Conservation (phyloP, 2,113 vertebrate genomes). For the Emydocephalus ijimae region DNA sequence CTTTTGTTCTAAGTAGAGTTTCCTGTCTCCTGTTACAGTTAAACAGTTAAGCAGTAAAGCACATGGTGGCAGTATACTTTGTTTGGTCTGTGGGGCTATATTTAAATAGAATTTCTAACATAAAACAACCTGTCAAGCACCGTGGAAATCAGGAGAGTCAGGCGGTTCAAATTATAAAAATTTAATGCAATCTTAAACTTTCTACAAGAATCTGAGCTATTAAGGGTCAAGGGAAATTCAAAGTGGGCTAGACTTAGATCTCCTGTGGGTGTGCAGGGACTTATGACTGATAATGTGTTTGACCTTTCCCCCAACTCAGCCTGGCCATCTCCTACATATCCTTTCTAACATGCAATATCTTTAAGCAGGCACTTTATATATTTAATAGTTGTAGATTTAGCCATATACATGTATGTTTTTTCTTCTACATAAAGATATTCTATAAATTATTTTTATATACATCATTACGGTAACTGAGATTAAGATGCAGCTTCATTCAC, state of each 20-base stretch:
- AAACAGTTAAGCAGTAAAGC: too few relatives aligned
- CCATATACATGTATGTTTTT: not conserved
- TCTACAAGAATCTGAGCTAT: not conserved
- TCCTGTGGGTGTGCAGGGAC: not conserved
- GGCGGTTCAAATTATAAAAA: not conserved
- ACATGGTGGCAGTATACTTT: too few relatives aligned
- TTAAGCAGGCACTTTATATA: not conserved
- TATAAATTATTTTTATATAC: not conserved
- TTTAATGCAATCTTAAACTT: not conserved
- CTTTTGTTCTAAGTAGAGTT: too few relatives aligned
- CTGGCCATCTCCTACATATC: not conserved
- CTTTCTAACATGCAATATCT: not conserved
- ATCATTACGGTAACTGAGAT: not conserved
- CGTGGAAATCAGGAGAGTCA: not conserved
- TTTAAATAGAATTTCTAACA: too few relatives aligned
- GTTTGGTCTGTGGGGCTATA: too few relatives aligned
- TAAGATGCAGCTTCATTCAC: conserved; percentile 5
- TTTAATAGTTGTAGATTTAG: not conserved
- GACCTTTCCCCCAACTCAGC: not conserved
- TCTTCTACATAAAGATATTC: not conserved
- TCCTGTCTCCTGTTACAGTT: too few relatives aligned
- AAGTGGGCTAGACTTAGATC: not conserved
- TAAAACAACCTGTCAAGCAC: not conserved
- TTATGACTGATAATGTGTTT: not conserved
- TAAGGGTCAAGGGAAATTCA: not conserved